Evolutionary conservation across 2,888 invertebrate species (phyloP), one percentile per base, ranked within the genome.

Genomic region (Spialia ferax): DNA sequence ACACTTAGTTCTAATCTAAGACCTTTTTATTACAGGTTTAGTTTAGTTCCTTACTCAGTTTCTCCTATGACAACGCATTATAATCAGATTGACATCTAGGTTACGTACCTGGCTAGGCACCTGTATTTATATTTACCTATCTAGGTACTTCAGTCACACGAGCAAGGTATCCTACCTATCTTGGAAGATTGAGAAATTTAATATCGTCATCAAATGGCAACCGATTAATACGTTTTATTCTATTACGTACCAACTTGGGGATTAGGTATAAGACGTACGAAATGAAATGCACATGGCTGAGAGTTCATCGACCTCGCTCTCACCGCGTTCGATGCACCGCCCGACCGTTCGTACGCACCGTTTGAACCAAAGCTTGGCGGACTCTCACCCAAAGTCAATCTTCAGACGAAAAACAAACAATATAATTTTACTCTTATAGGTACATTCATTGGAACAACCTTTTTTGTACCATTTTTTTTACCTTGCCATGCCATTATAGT

Each of bases 291-390:
- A 91, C 87, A 89, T 88, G 89, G 87, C 85, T 80, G 75, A 75
- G 78, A 82, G 91, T 87, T 89, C 91, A 82, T 78, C 78, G 91
- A 88, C 90, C 93, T 80, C 87, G 86, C 91, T 91, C 91, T 91
- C 91, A 86, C 91, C 91, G 88, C 90, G 92, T 90, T 90, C 93
- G 92, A 89, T 92, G 92, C 92, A 92, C 91, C 88, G 89, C 77
- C 82, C 80, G 82, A 75, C 48, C 63, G 74, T 72, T n/a, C 70
- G 69, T 71, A 75, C 76, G 75, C 75, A 74, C 72, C 75, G 78
- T 75, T 76, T 75, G 76, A 77, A 73, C 74, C 74, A 70, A 70
- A 69, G 72, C 74, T 70, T 61, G 72, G 71, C 75, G 73, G 72
- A 72, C 74, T 70, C 67, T 71, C 72, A 70, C 74, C 72, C 69